Percentiles rank a stretch among this genome's conserved stretches.
These are phyloP conservation scores for Spea multiplicata DNA, from an alignment of 2,113 vertebrate species.

Conservation along the genomic window DNA sequence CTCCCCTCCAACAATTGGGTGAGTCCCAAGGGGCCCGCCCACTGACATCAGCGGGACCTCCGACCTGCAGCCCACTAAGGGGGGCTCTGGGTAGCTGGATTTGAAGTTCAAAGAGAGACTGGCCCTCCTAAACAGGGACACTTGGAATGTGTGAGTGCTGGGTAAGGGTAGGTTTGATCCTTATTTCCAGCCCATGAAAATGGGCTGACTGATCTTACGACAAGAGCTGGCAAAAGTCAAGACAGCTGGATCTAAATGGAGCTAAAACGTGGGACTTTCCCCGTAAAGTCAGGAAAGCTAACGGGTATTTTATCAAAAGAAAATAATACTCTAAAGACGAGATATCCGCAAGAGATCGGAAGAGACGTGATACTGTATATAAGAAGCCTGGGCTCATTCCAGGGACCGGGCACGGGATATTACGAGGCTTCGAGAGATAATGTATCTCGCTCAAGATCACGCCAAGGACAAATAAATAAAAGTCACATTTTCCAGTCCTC, in stretches of 20 bases:
- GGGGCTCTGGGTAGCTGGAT: too few relatives aligned
- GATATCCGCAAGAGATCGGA: slow-evolving; percentile 29
- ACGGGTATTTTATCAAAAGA: background rate
- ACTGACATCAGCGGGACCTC: too few relatives aligned
- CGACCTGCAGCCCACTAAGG: too few relatives aligned
- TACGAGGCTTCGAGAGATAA: slow-evolving; percentile 23
- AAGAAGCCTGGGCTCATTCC: slow-evolving; percentile 19
- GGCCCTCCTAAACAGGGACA: too few relatives aligned
- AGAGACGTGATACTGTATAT: slow-evolving; percentile 37
- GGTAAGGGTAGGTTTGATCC: too few relatives aligned
- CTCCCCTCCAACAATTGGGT: too few relatives aligned
- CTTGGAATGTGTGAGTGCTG: too few relatives aligned
- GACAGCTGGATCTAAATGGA: background rate
- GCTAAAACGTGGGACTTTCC: background rate
- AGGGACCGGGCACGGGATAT: background rate
- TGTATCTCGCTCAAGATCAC: slow-evolving; percentile 40
- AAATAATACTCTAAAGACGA: slow-evolving; percentile 29
- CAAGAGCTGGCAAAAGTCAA: too few relatives aligned
- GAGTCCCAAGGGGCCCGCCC: too few relatives aligned
- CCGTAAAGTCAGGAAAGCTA: background rate
- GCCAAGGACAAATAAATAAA: slow-evolving; percentile 42
- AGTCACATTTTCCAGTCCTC: slow-evolving; percentile 41
- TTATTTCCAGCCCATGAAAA: too few relatives aligned
- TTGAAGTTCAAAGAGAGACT: too few relatives aligned
- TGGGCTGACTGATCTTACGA: too few relatives aligned